Percentiles rank a stretch among this genome's conserved stretches.
phyloP scores from a whole-genome alignment of 1,140 invertebrate genomes.

The Littorina saxatilis region DNA sequence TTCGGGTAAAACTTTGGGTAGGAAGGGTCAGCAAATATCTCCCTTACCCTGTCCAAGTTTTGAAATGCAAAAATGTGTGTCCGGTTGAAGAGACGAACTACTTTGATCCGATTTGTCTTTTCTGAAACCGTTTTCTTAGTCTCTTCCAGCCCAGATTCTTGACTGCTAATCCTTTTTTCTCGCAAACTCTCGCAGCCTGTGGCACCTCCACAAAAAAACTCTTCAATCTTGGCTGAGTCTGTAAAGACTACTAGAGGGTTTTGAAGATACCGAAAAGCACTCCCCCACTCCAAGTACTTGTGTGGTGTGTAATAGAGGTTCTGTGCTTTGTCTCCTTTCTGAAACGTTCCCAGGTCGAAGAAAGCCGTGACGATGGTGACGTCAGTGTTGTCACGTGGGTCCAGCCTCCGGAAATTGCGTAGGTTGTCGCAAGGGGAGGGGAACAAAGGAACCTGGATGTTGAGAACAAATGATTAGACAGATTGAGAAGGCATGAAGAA shows the following conservation, averaged over 20 bases:
- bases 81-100: slow-evolving; percentile 44
- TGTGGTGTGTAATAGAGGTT: not conserved
- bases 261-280: not conserved
- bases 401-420: not conserved
- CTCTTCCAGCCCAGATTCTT: too few relatives aligned
- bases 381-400: not conserved
- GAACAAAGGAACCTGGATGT: too few relatives aligned
- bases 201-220: not conserved
- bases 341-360: slow-evolving; percentile 6
- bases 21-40: slow-evolving; percentile 42
- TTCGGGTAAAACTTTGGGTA: slow-evolving; percentile 62
- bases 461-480: too few relatives aligned
- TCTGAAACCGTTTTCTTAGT: too few relatives aligned
- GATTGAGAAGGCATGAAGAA: too few relatives aligned
- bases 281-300: not conserved
- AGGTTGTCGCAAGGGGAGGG: too few relatives aligned
- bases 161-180: too few relatives aligned
- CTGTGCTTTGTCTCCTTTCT: not conserved
- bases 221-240: not conserved
- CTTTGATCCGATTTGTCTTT: too few relatives aligned
- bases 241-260: slow-evolving; percentile 13
- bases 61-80: slow-evolving; percentile 51
- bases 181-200: not conserved
- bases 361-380: slow-evolving; percentile 6
- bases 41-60: slow-evolving; percentile 43